Conservation (phyloP, 1,140 invertebrate genomes). For the Asbolus verrucosus region DNA sequence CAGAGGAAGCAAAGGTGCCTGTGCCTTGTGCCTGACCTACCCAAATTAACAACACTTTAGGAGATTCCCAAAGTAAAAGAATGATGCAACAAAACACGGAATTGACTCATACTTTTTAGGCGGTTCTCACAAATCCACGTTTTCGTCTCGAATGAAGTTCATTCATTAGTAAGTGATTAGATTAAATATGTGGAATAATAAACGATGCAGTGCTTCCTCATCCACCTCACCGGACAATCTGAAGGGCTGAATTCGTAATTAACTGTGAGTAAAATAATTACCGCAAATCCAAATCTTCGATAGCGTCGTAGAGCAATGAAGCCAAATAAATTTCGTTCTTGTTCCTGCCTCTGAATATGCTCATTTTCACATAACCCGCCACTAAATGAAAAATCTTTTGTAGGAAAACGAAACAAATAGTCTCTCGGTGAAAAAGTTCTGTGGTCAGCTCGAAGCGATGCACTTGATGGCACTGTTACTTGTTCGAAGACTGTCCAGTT, state of each 20-base stretch:
- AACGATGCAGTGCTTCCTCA: neutral
- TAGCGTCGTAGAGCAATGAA: constrained; percentile 62
- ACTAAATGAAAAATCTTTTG: neutral
- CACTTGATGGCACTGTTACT: too few species aligned
- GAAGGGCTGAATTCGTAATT: too few species aligned
- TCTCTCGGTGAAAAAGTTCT: too few species aligned
- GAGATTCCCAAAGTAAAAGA: neutral
- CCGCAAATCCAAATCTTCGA: constrained; percentile 60
- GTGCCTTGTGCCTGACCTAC: neutral
- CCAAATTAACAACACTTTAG: neutral
- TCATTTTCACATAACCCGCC: constrained; percentile 55
- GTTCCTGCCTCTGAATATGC: constrained; percentile 52
- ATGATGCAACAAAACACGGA: neutral
- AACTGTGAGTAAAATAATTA: constrained; percentile 48
- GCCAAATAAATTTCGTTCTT: constrained; percentile 61
- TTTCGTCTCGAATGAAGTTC: neutral
- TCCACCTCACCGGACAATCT: too few species aligned
- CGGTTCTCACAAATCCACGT: neutral
- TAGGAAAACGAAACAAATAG: too few species aligned
- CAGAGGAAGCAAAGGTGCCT: too few species aligned
- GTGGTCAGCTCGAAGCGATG: too few species aligned
- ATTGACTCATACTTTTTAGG: neutral
- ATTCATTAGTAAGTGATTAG: constrained; percentile 5
- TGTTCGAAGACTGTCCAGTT: constrained; percentile 21
- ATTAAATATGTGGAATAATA: too few species aligned